phyloP scores from a whole-genome alignment of 2,113 vertebrate genomes.

The Stictonetta naevosa region DNA sequence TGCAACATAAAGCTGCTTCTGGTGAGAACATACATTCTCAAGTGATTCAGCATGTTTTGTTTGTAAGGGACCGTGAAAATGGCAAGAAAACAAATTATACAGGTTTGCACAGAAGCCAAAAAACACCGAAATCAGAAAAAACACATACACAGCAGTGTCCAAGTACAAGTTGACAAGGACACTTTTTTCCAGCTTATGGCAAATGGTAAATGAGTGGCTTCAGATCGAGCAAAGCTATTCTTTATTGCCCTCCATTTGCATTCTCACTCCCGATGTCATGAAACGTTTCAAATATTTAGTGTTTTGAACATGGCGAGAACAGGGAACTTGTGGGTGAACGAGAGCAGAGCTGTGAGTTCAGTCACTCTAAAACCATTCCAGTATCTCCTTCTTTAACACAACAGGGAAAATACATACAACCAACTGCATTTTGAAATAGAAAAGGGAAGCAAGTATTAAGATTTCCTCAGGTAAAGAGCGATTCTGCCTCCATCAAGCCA shows the following conservation, averaged over 20 bases:
- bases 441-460: neutral
- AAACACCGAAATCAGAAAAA: neutral
- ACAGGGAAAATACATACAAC: neutral
- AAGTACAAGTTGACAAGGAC: neutral
- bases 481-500: neutral
- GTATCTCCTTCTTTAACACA: neutral
- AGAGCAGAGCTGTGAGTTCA: neutral
- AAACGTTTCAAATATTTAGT: neutral
- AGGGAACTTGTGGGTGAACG: neutral
- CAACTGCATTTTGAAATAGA: neutral
- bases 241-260: neutral
- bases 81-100: neutral
- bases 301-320: neutral
- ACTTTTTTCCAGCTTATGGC: neutral
- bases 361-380: neutral
- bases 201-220: neutral
- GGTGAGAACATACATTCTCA: neutral
- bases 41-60: neutral
- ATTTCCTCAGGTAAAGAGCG: neutral
- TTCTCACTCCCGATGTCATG: neutral
- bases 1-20: neutral
- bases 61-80: neutral
- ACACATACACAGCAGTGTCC: rapidly evolving
- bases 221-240: neutral
- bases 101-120: neutral